Base-by-base conservation (phyloP, 2,888 invertebrate species). In the Myathropa florea region DNA sequence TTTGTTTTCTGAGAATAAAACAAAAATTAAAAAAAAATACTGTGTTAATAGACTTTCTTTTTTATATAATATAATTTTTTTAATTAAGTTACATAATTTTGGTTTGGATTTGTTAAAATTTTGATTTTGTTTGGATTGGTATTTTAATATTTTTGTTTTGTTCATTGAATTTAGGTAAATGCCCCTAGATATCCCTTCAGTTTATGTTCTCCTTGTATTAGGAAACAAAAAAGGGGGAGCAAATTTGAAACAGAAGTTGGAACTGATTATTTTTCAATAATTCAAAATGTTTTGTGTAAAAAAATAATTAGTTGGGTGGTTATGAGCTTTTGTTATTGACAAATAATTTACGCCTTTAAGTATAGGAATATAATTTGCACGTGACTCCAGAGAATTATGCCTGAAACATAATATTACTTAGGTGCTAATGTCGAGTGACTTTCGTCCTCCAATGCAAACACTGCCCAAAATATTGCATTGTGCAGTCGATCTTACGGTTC, bases 211-310 rank as follows among this genome's bases (percentile, higher is more conserved):
- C 60, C 26, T 33, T 64, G 12, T 64, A 1, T 60, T 65, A 12
- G 12, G 23, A 10, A 14, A 53, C 33, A 30, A 64, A 21, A 36
- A 33, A 65, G 55, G 59, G 33, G 46, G 21, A 6, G n/a, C 61
- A 63, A 79, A 73, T 68, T 65, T 73, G 75, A 75, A 81, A 68
- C 68, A 75, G 75, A 63, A 75, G 46, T 61, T 36, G 61, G n/a
- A 61, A 70, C 14, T 2, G 1, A 4, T 12, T 30, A 39, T 39
- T 39, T 2, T 39, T 39, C 3, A n/a, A 7, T 28, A 2, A 14
- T 28, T 6, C 28, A 28, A 28, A n/a, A n/a, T n/a, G n/a, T n/a
- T 28, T 28, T 7, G 7, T 28, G 2, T 28, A 28, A 33, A 10
- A 2, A 12, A 12, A 33, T 2, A 12, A 12, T 33, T 33, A 12